Evolutionary conservation across 2,113 vertebrate species (phyloP).

Genomic region (Pyrgilauda ruficollis): DNA sequence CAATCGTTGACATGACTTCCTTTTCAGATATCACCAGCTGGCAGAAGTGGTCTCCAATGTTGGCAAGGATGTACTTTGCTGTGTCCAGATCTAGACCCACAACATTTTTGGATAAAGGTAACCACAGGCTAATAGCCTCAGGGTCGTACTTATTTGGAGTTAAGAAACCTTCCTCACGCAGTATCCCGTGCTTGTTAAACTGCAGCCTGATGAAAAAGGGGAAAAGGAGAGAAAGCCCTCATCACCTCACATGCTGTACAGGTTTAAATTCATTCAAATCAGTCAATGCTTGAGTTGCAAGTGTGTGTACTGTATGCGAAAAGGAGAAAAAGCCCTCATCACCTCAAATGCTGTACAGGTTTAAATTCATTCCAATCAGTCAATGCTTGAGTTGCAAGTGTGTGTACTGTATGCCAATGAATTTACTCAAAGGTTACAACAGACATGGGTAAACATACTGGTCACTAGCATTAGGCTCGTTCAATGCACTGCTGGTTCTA

Average conservation of each 20-base stretch:
- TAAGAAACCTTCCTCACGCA: slow-evolving; percentile 80
- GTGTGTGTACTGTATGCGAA: no score
- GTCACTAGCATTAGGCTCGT: not conserved
- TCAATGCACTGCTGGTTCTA: not conserved
- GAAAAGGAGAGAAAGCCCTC: not conserved
- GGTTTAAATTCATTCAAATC: not conserved
- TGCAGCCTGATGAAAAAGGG: slow-evolving; percentile 62
- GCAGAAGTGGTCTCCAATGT: slow-evolving; percentile 83
- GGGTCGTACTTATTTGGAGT: slow-evolving; percentile 78
- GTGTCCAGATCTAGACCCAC: slow-evolving; percentile 80
- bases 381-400: not conserved
- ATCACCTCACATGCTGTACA: not conserved
- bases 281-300: not conserved
- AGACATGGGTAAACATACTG: not conserved
- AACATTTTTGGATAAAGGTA: slow-evolving; percentile 73
- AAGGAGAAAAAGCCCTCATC: not conserved
- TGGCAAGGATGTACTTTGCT: slow-evolving; percentile 81
- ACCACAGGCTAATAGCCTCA: slow-evolving; percentile 79
- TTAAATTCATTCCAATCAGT: not conserved
- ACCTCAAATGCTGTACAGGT: not conserved
- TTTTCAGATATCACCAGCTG: slow-evolving; percentile 82
- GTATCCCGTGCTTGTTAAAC: slow-evolving; percentile 79
- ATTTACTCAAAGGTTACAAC: not conserved
- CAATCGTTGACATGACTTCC: slow-evolving; percentile 79
- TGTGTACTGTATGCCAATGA: not conserved